Base-by-base conservation (phyloP, 1,140 invertebrate genomes). In the Pomacea maculata region DNA sequence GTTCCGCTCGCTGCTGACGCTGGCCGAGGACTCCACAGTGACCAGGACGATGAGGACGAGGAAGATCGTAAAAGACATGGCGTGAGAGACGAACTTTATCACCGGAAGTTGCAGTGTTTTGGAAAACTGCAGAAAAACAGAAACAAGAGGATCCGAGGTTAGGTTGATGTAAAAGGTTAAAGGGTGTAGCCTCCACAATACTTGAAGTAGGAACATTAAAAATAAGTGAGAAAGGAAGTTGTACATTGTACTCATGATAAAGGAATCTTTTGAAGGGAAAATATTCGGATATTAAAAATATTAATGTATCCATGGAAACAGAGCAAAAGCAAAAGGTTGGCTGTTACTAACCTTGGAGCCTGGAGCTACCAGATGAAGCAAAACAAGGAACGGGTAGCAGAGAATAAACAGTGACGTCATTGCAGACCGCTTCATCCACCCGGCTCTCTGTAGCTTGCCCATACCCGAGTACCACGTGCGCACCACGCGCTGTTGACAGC, bases 11-110 rank as follows among this genome's bases (percentile, higher is more conserved):
- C 83, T 84, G 34, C 85, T 83, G n/a, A 85, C 80, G 15, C 81
- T 83, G n/a, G 81, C 19, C 8, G 86, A 86, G 17, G 86, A 83
- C 70, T 89, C 86, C 0, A 83, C 80, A 1, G 88, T 88, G 19
- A 87, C 87, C 1, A 89, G 85, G 75, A 95, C 93, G 64, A 95
- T 92, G 64, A 95, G 87, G 0, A 92, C 83, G 1, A 95, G 91
- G 86, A 95, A 95, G 19, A 94, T 85, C 8, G 94, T 70, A 82
- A 94, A 95, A 61, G 93, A 93, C 8, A 93, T 90, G 6, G 93
- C 90, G 70, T 93, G 93, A 54, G 85, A 85, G 15, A 90, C 79
- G 80, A 92, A 91, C 82, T 91, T 91, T 5, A 92, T 87, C 73
- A 88, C 88, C 11, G 91, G 91, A 70, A 86, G 87, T 52, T 80